phyloP scores from a whole-genome alignment of 1,140 invertebrate species.

The Micrasema longulum region DNA sequence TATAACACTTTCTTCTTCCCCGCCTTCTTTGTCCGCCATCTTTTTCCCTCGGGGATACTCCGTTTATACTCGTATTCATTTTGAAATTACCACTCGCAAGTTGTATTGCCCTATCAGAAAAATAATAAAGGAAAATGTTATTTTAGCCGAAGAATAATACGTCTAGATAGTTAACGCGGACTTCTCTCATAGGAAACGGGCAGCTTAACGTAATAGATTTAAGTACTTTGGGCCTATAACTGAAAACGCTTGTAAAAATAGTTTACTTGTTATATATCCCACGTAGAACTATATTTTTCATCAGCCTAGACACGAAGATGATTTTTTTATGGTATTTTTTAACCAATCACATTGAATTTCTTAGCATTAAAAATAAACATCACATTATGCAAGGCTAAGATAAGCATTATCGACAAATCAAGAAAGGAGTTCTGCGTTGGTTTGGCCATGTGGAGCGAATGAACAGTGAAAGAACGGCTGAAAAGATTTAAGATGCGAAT shows the following conservation, averaged over 20 bases:
- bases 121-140: slow-evolving; percentile 45
- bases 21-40: slow-evolving; percentile 10
- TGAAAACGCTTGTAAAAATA: not conserved
- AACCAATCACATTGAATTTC: no score
- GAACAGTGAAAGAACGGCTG: no score
- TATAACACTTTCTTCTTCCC: slow-evolving; percentile 10
- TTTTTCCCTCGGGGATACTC: slow-evolving; percentile 14
- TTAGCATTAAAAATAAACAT: no score
- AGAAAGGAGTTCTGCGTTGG: no score
- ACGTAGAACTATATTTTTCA: no score
- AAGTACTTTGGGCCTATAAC: slow-evolving; percentile 5
- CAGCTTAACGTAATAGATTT: slow-evolving; percentile 32
- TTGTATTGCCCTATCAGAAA: slow-evolving; percentile 43
- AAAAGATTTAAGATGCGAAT: no score
- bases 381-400: no score
- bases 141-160: slow-evolving; percentile 46
- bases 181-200: not conserved
- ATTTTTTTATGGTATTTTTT: no score
- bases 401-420: no score
- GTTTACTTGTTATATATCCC: no score
- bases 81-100: slow-evolving; percentile 43
- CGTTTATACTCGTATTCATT: slow-evolving; percentile 41
- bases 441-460: no score
- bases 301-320: no score
- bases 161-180: not conserved